Base-by-base conservation (phyloP, 2,888 invertebrate genomes). In the Eupithecia subumbrata region DNA sequence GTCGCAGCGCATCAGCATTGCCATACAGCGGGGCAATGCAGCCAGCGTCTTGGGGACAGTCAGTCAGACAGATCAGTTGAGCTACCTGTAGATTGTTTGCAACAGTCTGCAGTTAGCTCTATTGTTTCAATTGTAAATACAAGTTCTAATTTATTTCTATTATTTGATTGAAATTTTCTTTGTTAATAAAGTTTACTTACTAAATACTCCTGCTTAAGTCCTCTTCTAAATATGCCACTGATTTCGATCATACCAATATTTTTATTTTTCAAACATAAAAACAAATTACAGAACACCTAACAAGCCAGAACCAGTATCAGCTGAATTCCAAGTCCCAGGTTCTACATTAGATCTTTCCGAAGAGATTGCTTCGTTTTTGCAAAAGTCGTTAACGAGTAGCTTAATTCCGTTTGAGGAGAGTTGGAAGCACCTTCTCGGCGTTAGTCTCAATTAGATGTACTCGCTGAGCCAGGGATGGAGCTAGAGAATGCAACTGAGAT, bases 311-410 rank as follows among this genome's bases (percentile, higher is more conserved):
- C 64, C 11, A 63, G 63, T 16, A 63, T 30, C 9, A 30, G 9
- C 52, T 56, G 52, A 52, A 52, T 52, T n/a, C 9, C 0, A 5
- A 25, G 12, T 60, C 25, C 40, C 12, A 67, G 66, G 37, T 34
- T 34, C 43, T 89, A 89, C 89, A 88, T 89, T 90, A 90, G 88
- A 70, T 52, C 74, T 87, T 84, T 83, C 82, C 85, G 81, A 89
- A 90, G 88, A 91, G 91, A 91, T 91, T 90, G 89, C 84, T 87
- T 86, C 85, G 87, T 87, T 86, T 88, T 87, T 86, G 87, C 91
- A 90, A 91, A 92, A 92, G 89, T 91, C 88, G 81, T 88, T 92
- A 92, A 93, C 92, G 92, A 92, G 91, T 88, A 88, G 86, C 89
- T 92, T 91, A 92, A 92, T 91, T 89, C 89, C 83, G 85, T 82